A percentile compares a stretch with the other conserved stretches of the same genome.
These are phyloP conservation scores for Urocyon cinereoargenteus DNA, from an alignment of 2,797 vertebrate genomes.

Conservation along the genomic window DNA sequence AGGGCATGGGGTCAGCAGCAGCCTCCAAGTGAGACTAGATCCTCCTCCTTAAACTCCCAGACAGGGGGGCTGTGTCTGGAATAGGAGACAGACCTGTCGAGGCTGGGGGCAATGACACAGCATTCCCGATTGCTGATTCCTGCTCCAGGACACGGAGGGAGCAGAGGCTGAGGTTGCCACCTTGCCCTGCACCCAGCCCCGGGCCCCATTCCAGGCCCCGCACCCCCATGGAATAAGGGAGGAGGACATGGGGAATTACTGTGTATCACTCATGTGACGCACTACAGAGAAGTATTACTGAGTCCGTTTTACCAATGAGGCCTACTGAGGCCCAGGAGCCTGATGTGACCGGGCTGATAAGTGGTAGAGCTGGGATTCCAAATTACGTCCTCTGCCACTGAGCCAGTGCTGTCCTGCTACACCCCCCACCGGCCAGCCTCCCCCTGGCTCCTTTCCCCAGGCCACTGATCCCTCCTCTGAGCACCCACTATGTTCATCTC, in stretches of 20 bases:
- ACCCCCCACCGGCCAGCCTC: background rate
- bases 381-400: background rate
- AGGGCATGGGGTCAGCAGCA: background rate
- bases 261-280: background rate
- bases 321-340: background rate
- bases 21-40: background rate
- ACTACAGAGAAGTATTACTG: background rate
- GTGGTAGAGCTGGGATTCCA: background rate
- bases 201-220: background rate
- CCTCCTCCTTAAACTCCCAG: background rate
- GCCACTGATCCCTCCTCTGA: background rate
- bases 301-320: background rate
- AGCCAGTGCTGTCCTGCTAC: background rate
- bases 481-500: background rate
- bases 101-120: too few species aligned
- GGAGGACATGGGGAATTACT: background rate
- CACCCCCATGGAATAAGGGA: background rate
- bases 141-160: background rate
- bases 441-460: background rate
- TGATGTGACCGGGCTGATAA: fast-evolving
- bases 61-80: background rate
- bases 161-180: background rate
- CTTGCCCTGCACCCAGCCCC: background rate
- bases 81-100: background rate
- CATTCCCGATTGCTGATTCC: background rate